A percentile compares a stretch with the other conserved stretches of the same genome.
phyloP scores from a whole-genome alignment of 1,140 invertebrate genomes.

The Conopomorpha cramerella region DNA sequence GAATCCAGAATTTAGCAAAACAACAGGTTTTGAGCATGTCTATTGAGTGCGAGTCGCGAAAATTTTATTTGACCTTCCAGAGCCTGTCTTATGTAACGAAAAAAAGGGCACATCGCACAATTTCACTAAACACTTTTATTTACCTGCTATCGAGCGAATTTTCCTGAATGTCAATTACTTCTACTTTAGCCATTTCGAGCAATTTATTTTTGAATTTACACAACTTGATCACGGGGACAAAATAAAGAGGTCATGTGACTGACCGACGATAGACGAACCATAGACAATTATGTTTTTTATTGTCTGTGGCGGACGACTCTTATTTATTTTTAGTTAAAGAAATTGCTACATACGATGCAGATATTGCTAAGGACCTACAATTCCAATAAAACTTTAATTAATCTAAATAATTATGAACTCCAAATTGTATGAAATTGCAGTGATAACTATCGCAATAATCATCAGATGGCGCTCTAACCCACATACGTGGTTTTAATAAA shows the following conservation, averaged over 20 bases:
- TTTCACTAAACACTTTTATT: constrained; percentile 15
- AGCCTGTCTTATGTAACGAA: no score
- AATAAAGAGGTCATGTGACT: constrained; percentile 61
- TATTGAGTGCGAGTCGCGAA: no score
- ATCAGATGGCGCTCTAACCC: no score
- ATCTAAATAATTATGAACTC: no score
- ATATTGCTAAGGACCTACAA: neutral
- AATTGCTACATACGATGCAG: neutral
- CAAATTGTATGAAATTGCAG: no score
- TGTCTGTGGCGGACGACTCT: no score
- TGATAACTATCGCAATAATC: no score
- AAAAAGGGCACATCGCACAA: no score
- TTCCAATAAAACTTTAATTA: neutral
- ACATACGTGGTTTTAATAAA: no score
- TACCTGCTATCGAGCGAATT: constrained; percentile 56
- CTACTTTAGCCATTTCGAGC: constrained; percentile 49
- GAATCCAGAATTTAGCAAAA: constrained; percentile 26
- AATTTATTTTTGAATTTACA: constrained; percentile 58
- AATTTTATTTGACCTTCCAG: no score
- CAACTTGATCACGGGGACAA: constrained; percentile 60
- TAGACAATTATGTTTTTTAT: constrained; percentile 17
- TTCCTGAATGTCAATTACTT: constrained; percentile 50
- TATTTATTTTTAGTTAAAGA: neutral
- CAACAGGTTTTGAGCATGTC: constrained; percentile 32
- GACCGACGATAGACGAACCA: no score